These are phyloP conservation scores for Meteorus cinctellus DNA, from an alignment of 2,888 invertebrate genomes.

Conservation along the genomic window DNA sequence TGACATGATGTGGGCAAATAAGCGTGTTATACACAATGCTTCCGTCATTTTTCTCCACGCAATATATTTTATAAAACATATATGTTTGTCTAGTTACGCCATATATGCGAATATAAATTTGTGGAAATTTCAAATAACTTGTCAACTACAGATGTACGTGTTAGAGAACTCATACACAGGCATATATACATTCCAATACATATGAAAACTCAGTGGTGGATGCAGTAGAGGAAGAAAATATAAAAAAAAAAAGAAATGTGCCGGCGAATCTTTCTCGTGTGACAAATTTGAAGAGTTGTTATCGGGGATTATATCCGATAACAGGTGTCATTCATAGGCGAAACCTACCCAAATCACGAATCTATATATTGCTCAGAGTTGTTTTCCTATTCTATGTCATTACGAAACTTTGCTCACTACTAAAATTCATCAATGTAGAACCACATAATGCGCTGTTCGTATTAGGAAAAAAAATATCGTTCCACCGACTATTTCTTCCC, in stretches of 20 bases:
- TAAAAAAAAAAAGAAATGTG: slow-evolving; percentile 19
- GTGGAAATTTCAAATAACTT: slow-evolving; percentile 58
- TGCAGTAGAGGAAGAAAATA: slow-evolving; percentile 13
- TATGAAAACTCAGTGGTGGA: not conserved
- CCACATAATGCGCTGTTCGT: not conserved
- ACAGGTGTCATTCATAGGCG: slow-evolving; percentile 44
- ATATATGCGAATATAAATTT: slow-evolving; percentile 49
- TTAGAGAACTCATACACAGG: slow-evolving; percentile 50
- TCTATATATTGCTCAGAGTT: not conserved
- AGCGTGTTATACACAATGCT: slow-evolving; percentile 1
- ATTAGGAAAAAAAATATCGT: too few species aligned
- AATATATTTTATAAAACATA: slow-evolving; percentile 17
- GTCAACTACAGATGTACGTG: slow-evolving; percentile 56
- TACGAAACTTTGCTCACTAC: not conserved
- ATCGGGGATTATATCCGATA: slow-evolving; percentile 39
- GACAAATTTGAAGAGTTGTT: slow-evolving; percentile 44
- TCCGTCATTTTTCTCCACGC: slow-evolving; percentile 1
- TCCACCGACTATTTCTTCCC: too few species aligned
- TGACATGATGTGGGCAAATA: slow-evolving; percentile 29
- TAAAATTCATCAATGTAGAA: not conserved
- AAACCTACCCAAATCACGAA: not conserved
- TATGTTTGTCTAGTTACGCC: slow-evolving; percentile 13
- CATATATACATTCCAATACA: slow-evolving; percentile 39
- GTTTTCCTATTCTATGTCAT: not conserved
- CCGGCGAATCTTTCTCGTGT: slow-evolving; percentile 5